Evolutionary conservation across 1,140 invertebrate genomes (phyloP), one percentile per base, ranked within the genome.

Genomic region (Phymorhynchus buccinoides): DNA sequence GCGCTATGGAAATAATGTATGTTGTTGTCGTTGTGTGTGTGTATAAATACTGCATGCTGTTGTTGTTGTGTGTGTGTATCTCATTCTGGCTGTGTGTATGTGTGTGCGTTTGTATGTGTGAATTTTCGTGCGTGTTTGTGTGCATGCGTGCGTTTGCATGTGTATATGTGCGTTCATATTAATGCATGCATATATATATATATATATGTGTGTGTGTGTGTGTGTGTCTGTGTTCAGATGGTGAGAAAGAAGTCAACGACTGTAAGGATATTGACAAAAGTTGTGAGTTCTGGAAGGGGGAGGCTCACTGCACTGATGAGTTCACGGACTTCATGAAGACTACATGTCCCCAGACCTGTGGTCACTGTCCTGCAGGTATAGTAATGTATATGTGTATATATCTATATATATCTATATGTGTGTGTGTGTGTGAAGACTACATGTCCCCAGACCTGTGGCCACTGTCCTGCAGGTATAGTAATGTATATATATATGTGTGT

Each of bases 401-500:
- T 71, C 9, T 71, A 7, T 71, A 7, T 71, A 7, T 71, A 7
- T 71, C 14, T 52, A 22, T 52, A 22, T 52, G 48, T 52, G 48
- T 52, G 48, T 52, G 48, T 52, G 48, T 52, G 48, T 52, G 48
- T 52, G 48, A 12, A 22, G 48, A 52, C 48, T 18, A 52, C 48
- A 9, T 52, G 48, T 18, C 48, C 48, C 48, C 12, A 52, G 48
- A 52, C 0, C 48, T 52, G 48, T 52, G 48, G 48, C 48, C n/a
- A 30, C n/a, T 22, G 18, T 1, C n/a, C 22, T 66, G 62, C 2
- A n/a, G 18, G 62, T 66, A n/a, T 66, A n/a, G 18, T 16, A 27
- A n/a, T 66, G 62, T 66, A n/a, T 66, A n/a, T 66, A n/a, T 66
- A n/a, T 66, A n/a, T 66, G 62, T 66, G 62, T 66, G 62, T 66